Evolutionary conservation across 2,888 invertebrate genomes (phyloP), one percentile per base, ranked within the genome.

Genomic region (Druceiella hillmani): DNA sequence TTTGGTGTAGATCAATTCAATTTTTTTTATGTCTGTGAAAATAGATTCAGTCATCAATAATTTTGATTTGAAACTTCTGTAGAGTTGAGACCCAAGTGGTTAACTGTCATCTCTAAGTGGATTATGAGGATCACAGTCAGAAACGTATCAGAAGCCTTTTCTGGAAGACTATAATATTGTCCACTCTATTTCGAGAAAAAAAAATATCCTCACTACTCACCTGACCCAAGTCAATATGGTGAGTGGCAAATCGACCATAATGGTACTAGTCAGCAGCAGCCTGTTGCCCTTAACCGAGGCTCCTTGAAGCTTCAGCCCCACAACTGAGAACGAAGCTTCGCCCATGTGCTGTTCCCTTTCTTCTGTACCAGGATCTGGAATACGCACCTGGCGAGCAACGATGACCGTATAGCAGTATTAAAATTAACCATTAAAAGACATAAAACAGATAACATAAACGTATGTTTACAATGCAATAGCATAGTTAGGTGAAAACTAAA

Each of bases 251-350:
- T 97, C 95, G 49, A 90, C 89, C 81, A 93, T 89, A 48, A 99
- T 97, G 41, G 92, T 91, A 29, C 93, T 90, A 12, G 94, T 90
- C 47, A 99, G 74, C 42, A 90, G 75, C 36, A 99, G 75, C 47
- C 89, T 84, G 61, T 94, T 93, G 58, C 87, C 87, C 57, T 87
- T 83, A 56, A 94, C 93, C 45, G 90, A 87, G 17, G 98, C 98
- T 36, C 99, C 99, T 72, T 98, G 95, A 47, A 99, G 71, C 69
- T 94, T 94, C 44, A 99, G 75, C 2, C 97, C 97, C 55, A 74
- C 73, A 50, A 83, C 80, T 1, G 77, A 75, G 61, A 83, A 83
- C 36, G 81, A 81, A 62, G 81, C 81, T 52, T 81, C 80, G 30
- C 76, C 75, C 50, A 78, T 77, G 33, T 78, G 76, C 42, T 74